Evolutionary conservation across 2,888 invertebrate species (phyloP).

Genomic region (Sceliomorpha sp.): DNA sequence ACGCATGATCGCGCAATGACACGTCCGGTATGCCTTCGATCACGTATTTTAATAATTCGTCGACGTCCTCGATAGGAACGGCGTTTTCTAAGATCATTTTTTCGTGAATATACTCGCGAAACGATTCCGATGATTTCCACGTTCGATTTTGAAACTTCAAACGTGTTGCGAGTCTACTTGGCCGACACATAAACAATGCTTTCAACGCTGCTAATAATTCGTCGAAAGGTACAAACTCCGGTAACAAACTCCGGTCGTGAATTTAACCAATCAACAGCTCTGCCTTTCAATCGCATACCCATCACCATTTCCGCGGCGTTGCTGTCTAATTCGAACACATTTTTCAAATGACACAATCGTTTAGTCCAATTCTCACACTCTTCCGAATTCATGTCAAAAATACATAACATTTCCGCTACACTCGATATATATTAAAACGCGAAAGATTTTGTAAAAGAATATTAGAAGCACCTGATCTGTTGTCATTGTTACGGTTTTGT

Average conservation of each 20-base stretch:
- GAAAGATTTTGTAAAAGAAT: too few species aligned
- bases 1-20: neutral
- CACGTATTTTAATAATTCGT: neutral
- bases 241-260: neutral
- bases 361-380: neutral
- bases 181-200: neutral
- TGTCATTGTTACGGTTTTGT: too few species aligned
- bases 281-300: neutral
- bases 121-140: neutral
- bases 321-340: neutral
- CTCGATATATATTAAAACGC: too few species aligned
- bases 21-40: too few species aligned
- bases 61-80: neutral
- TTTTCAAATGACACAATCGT: neutral
- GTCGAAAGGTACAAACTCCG: too few species aligned
- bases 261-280: neutral
- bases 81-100: constrained; percentile 1
- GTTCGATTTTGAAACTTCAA: neutral
- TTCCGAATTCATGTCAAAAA: neutral
- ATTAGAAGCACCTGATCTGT: too few species aligned
- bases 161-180: neutral
- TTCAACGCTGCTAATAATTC: neutral
- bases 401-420: neutral
- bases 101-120: neutral
- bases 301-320: neutral